These are phyloP conservation scores for Coccyzus lansbergi DNA, from an alignment of 2,797 vertebrate genomes.

Conservation along the genomic window DNA sequence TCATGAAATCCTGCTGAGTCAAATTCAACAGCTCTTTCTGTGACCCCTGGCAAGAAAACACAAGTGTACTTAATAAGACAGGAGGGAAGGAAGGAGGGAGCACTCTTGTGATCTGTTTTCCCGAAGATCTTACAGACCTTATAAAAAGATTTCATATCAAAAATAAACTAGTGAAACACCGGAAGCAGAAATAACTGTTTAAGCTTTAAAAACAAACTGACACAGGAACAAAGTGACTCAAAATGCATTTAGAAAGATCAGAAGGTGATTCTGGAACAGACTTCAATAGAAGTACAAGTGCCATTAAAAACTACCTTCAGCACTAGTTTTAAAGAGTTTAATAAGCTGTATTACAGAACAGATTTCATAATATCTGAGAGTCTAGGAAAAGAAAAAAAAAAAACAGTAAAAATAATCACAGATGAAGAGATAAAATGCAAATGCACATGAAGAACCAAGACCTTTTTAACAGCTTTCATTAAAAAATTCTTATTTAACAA, in stretches of 20 bases:
- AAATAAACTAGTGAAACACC: background rate
- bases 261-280: background rate
- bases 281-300: background rate
- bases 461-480: background rate
- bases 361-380: background rate
- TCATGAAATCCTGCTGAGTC: conserved; percentile 96
- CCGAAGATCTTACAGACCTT: background rate
- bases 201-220: background rate
- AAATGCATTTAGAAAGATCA: background rate
- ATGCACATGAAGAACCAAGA: background rate
- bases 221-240: background rate
- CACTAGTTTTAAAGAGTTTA: background rate
- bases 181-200: background rate
- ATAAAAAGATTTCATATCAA: background rate
- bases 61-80: background rate
- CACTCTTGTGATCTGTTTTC: background rate
- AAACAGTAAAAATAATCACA: background rate
- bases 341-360: background rate
- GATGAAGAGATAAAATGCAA: background rate
- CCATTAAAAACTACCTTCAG: background rate
- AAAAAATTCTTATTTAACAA: background rate
- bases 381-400: background rate
- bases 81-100: background rate
- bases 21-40: conserved; percentile 95
- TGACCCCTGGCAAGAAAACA: conserved; percentile 84